These are phyloP conservation scores for Dromius quadrimaculatus DNA, from an alignment of 2,888 invertebrate genomes.

Conservation along the genomic window DNA sequence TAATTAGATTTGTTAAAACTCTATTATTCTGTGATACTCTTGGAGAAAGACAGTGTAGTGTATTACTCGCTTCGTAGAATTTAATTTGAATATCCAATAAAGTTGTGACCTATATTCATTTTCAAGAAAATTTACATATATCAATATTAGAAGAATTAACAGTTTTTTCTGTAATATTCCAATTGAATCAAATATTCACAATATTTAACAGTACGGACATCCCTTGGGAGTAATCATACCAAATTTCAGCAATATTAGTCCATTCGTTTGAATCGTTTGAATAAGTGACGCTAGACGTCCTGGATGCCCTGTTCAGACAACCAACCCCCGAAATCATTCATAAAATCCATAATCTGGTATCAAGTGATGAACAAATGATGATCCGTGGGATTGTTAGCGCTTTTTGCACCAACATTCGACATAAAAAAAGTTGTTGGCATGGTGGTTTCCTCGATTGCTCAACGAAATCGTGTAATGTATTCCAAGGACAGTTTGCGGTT, in stretches of 20 bases:
- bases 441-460: no score
- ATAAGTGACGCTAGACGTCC: not conserved
- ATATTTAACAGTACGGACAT: no score
- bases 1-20: not conserved
- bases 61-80: slow-evolving; percentile 20
- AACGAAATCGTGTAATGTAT: no score
- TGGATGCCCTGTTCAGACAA: not conserved
- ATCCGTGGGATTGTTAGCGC: no score
- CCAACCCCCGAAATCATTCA: no score
- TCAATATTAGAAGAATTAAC: slow-evolving; percentile 39
- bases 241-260: not conserved
- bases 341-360: no score
- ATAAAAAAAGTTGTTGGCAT: no score
- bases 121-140: slow-evolving; percentile 45
- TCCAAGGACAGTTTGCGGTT: no score
- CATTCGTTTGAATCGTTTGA: not conserved
- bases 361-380: no score
- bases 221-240: no score
- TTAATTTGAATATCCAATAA: slow-evolving; percentile 39
- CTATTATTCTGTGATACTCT: not conserved
- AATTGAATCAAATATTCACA: no score
- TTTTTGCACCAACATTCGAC: no score
- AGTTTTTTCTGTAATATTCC: slow-evolving; percentile 11
- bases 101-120: slow-evolving; percentile 30
- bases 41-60: not conserved